Base-by-base conservation (phyloP, 2,113 vertebrate species). In the Montifringilla adamsi region DNA sequence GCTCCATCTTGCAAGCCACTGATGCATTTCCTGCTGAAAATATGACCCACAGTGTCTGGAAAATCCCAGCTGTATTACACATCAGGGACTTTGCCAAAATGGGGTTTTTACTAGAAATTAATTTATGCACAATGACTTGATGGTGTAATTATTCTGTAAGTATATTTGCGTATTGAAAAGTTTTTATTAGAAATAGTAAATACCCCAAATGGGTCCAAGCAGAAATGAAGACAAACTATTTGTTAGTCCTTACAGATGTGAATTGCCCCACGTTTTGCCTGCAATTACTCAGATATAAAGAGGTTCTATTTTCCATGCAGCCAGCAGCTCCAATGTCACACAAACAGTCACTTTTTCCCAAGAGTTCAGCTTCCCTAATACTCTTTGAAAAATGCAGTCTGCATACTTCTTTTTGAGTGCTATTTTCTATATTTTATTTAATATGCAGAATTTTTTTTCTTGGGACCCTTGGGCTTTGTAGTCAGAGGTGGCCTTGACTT, bases 21-120 rank as follows among this genome's bases (percentile, higher is more conserved):
- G 63, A 33, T 8, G 4, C 11, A 19, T 43, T 17, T 77, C 21
- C 72, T 92, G 37, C 52, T 72, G 67, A 53, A 73, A 90, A 69
- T 37, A 11, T 0, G 3, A 66, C 18, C 55, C 17, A 30, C 15
- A 2, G 0, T 0, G 9, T 35, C 26, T 44, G 50, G 21, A 59
- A 68, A 83, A 43, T 4, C 26, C 12, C 49, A 39, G 33, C 2
- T 39, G 6, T 5, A 22, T 22, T 15, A 22, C 28, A 35, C 6
- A 1, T 5, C 13, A n/a, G 16, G 4, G 28, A 37, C 5, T 46
- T 33, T 10, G 50, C 7, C 22, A 62, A 87, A 91, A 72, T 16
- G 67, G 41, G 22, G 0, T 26, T 83, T 64, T 53, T 49, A 46
- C 20, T 27, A 20, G 19, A 58, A 77, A 73, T 22, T 5, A 56